A percentile compares a stretch with the other conserved stretches of the same genome.
Conservation (phyloP, 2,797 vertebrate genomes). For the Acomys russatus region DNA sequence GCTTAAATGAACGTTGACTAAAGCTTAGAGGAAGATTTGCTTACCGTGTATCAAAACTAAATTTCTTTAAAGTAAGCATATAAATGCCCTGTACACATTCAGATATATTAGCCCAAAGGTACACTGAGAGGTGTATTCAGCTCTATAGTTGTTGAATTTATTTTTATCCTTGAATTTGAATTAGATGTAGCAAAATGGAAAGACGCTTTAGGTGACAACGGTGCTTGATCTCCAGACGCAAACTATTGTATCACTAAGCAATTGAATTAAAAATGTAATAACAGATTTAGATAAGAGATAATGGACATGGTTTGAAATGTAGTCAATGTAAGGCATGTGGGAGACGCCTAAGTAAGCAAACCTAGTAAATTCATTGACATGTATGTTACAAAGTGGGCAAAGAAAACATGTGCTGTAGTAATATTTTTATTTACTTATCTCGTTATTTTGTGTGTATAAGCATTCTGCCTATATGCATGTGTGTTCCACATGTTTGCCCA, state of each 20-base stretch:
- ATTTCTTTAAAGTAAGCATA: neutral
- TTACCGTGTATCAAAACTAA: neutral
- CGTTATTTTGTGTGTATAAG: neutral
- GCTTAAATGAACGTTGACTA: neutral
- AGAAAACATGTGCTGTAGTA: neutral
- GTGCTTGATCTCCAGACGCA: neutral
- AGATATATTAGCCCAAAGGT: neutral
- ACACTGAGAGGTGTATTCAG: neutral
- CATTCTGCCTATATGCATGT: neutral
- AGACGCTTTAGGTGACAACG: neutral
- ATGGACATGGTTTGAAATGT: slow-evolving; percentile 5
- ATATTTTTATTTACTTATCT: neutral
- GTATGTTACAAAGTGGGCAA: neutral
- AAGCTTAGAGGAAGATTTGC: neutral
- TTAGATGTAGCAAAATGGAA: neutral
- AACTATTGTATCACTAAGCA: slow-evolving; percentile 1
- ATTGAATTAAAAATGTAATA: neutral
- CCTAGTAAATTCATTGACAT: neutral
- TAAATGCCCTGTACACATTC: neutral
- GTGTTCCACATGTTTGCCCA: neutral
- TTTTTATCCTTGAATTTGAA: neutral
- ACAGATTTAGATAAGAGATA: neutral
- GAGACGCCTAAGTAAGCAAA: neutral
- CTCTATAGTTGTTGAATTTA: neutral
- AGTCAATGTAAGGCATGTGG: neutral